Base-by-base conservation (phyloP, 1,140 invertebrate species). In the Apis cerana region DNA sequence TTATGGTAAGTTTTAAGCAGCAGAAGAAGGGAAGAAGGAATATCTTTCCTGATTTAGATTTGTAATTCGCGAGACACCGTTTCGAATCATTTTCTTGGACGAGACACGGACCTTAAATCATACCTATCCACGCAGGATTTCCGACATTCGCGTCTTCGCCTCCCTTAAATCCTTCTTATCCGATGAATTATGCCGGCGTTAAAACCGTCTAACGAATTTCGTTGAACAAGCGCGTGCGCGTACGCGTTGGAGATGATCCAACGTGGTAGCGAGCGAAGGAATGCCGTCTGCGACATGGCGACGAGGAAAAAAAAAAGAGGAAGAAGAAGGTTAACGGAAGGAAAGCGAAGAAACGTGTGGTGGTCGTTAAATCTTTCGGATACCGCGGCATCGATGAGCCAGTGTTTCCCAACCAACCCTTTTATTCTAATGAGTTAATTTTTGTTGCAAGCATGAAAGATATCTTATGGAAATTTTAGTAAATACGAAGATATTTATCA, bases 1-100 rank as follows among this genome's bases (percentile, higher is more conserved):
- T 93, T 92, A 93, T 93, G 91, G 92, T 92, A 75, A 92, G 92
- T 88, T 56, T 33, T 19, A 9, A 15, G 12, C n/a, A 7, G 13
- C 59, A 10, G n/a, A n/a, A n/a, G n/a, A n/a, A n/a, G 33, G 33
- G 33, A 33, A 33, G 33, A 33, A 33, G 33, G 33, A 43, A 43
- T 43, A 43, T 43, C 33, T 43, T 43, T 43, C 33, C 33, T 43
- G 33, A 43, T 43, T 43, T 43, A 43, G 33, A 43, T 43, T 43
- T 43, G 33, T 43, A 43, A 43, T 43, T 43, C 33, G 33, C 33
- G 33, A 43, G 33, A 19, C 8, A 4, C 17, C 8, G 10, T 64
- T 23, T 11, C 27, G 15, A 17, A 19, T 12, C 10, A 13, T 54
- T 15, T 15, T 54, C 52, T 7, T 43, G 33, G 33, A 43, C 69